A percentile compares a stretch with the other conserved stretches of the same genome.
These are phyloP conservation scores for Xyrauchen texanus DNA, from an alignment of 2,113 vertebrate species.

Conservation along the genomic window DNA sequence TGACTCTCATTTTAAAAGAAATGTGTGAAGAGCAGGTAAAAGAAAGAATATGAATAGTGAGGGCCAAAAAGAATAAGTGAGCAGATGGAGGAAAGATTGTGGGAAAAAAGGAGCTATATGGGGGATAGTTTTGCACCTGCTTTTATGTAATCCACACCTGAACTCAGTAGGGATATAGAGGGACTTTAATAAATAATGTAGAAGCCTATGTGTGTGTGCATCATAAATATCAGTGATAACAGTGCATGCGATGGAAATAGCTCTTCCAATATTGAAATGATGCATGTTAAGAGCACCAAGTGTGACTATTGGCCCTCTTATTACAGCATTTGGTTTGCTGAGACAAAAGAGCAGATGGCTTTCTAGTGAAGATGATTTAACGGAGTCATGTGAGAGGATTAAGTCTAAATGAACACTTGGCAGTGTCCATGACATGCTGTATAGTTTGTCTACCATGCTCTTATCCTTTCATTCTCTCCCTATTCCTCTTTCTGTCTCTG, in stretches of 20 bases:
- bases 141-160: neutral
- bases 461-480: neutral
- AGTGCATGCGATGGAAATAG: neutral
- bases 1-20: constrained; percentile 9
- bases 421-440: constrained; percentile 1
- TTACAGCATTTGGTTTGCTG: constrained; percentile 12
- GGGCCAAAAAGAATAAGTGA: neutral
- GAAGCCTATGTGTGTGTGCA: neutral
- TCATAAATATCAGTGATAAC: neutral
- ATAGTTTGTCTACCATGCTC: neutral
- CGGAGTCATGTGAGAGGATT: constrained; percentile 34
- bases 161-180: neutral
- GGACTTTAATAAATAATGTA: neutral
- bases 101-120: neutral
- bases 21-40: constrained; percentile 11
- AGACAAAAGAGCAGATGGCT: constrained; percentile 34
- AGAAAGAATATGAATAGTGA: neutral
- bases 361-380: constrained; percentile 35
- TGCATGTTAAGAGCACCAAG: constrained; percentile 6
- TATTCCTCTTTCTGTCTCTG: neutral
- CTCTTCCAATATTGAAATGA: neutral
- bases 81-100: neutral
- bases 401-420: constrained; percentile 28
- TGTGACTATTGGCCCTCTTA: constrained; percentile 42
- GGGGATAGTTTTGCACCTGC: neutral